Evolutionary conservation across 1,140 invertebrate genomes (phyloP), one percentile per base, ranked within the genome.

Genomic region (Pentalonia nigronervosa): DNA sequence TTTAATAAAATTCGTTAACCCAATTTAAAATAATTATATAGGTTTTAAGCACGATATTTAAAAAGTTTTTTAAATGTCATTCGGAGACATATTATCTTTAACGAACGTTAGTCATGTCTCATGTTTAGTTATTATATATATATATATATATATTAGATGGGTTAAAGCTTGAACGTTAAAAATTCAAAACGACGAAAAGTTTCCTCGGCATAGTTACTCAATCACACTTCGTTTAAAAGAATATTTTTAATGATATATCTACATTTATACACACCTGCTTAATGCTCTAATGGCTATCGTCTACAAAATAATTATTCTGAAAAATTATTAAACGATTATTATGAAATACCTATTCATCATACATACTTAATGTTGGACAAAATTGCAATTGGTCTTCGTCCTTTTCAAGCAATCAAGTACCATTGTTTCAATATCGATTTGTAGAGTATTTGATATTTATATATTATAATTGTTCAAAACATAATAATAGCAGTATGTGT

Each of bases 1-100:
- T 47, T 86, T 86, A 47, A 86, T 47, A 47, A 25, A 86, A 30
- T 86, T 47, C 14, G 36, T 47, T 47, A n/a, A 14, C 36, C 3
- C 23, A 45, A 25, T 86, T 47, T 14, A 7, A 86, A 86, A 45
- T 30, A 47, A 30, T 45, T 30, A 41, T 45, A 41, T 45, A 14
- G 41, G 41, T 86, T 86, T 86, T 86, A 86, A 45, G 11, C 23
- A 86, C 45, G 41, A 86, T 47, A 47, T 30, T 84, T 20, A 84
- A 14, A n/a, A 84, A 36, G 83, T 86, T 30, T 86, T 30, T 45
- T 86, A 86, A 47, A 86, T 86, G 84, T 86, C 83, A 47, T 86
- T 47, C 25, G 3, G 30, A 25, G 9, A 86, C 11, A 45, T 47
- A 41, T 41, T 41, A 86, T 11, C 41, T 41, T 41, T 86, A 86